Base-by-base conservation (phyloP, 1,140 invertebrate species). In the Polyergus mexicanus region DNA sequence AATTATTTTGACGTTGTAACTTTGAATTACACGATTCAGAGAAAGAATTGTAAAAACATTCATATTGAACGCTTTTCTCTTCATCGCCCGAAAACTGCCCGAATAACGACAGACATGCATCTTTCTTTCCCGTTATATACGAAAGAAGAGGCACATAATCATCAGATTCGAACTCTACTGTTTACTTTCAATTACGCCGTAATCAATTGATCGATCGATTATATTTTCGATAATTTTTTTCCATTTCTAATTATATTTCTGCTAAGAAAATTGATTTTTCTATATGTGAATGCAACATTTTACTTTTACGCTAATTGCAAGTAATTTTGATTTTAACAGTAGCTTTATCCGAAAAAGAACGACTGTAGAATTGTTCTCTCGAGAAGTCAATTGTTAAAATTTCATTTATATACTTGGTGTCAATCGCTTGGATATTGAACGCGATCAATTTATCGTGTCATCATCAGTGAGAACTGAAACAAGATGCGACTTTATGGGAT, bases 181-280 rank as follows among this genome's bases (percentile, higher is more conserved):
- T n/a, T n/a, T n/a, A 89, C 62, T 89, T 88, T 85, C 86, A 51
- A 51, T 51, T 41, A 28, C 25, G 25, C 25, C 25, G 25, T 28
- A 28, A 28, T 28, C 25, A 28, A 28, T 28, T 28, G 25, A 28
- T 1, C 25, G 25, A 28, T 86, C 69, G 84, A 28, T 28, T 56
- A 51, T 25, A 72, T 28, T 32, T 28, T 32, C 66, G 60, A 58
- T 60, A 3, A 11, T 16, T 25, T 76, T 76, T 83, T 83, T 47
- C 13, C 38, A 63, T 71, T 81, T 56, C 81, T 88, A 89, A 83
- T 89, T 86, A 66, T 44, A 58, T 35, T n/a, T n/a, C 19, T 16
- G 16, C 10, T 28, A 28, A 71, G 54, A 69, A 47, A 71, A 47
- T n/a, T 38, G 4, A 25, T 66, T 78, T 54, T 38, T 13, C 5